A percentile compares a stretch with the other conserved stretches of the same genome.
These are phyloP conservation scores for Kryptopterus vitreolus DNA, from an alignment of 2,797 vertebrate species.

Conservation along the genomic window DNA sequence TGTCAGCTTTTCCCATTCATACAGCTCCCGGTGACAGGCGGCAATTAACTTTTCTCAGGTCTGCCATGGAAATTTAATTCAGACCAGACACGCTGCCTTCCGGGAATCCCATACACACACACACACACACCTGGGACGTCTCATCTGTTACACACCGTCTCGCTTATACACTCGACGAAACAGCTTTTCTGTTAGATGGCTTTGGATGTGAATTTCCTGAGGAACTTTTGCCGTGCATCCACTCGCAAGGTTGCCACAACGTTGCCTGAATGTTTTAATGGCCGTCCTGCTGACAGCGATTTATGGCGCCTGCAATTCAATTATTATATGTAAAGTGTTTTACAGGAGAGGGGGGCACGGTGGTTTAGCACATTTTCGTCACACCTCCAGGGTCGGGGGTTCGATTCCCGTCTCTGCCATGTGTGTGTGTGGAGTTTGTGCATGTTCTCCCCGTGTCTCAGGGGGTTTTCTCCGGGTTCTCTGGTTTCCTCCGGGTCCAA, in stretches of 20 bases:
- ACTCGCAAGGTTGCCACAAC: background rate
- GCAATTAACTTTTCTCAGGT: slow-evolving; percentile 50
- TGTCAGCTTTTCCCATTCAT: slow-evolving; percentile 49
- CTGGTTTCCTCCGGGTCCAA: no score
- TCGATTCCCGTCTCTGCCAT: no score
- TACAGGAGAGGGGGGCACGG: no score
- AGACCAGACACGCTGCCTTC: slow-evolving; percentile 35
- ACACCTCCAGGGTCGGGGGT: no score
- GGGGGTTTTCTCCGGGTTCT: no score
- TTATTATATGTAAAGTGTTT: no score
- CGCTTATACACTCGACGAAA: background rate
- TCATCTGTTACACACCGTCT: background rate
- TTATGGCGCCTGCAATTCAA: no score
- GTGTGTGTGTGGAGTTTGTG: no score
- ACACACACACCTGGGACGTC: background rate
- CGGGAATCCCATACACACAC: slow-evolving; percentile 17
- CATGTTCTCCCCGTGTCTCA: no score
- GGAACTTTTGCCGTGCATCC: background rate
- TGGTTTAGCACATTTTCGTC: no score
- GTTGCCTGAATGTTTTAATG: no score
- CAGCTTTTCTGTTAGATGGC: background rate
- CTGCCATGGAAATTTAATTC: slow-evolving; percentile 51
- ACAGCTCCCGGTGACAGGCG: slow-evolving; percentile 43
- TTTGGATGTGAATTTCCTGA: background rate
- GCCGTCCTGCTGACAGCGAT: no score